Evolutionary conservation across 2,888 invertebrate genomes (phyloP), one percentile per base, ranked within the genome.

Genomic region (Chrysolina haemoptera): DNA sequence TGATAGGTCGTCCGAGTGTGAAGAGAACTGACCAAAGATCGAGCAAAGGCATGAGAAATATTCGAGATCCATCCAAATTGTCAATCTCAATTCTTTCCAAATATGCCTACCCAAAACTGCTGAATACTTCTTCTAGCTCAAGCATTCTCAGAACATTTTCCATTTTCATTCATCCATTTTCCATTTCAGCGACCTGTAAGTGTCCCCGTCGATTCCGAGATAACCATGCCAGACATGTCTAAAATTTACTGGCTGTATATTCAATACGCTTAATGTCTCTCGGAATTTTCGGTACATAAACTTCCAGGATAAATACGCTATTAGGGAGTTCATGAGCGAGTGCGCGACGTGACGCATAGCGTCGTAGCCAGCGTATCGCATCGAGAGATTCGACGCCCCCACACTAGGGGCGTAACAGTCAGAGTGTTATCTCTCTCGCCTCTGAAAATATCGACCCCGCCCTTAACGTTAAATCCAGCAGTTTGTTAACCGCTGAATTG

Each of bases 401-500:
- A 78, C 76, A 72, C 68, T 76, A 76, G 76, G 80, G 86, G 86
- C 85, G 85, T 81, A 78, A 78, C 74, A 35, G 71, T 63, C 79
- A 74, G 77, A 79, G 78, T 77, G 83, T 82, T 81, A 81, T 84
- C 83, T 84, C 84, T 85, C 84, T 85, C 84, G 82, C 84, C 85
- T 85, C 82, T 83, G 83, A 84, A 85, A 85, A 85, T 85, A 82
- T 80, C 82, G 83, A 82, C 86, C 79, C 86, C 87, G 85, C 87
- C 86, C 84, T 83, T 83, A 80, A 82, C 80, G 86, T 86, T 86
- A 85, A 85, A 84, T 85, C 83, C 85, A 85, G 85, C 86, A 86
- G 86, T 87, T 86, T 87, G 86, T 86, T 86, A 87, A 86, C 85
- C 85, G 85, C 89, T 82, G 85, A 84, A 87, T 86, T 86, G 85